A percentile compares a stretch with the other conserved stretches of the same genome.
phyloP scores from a whole-genome alignment of 2,113 vertebrate species.

The Rhynchopsitta pachyrhyncha region DNA sequence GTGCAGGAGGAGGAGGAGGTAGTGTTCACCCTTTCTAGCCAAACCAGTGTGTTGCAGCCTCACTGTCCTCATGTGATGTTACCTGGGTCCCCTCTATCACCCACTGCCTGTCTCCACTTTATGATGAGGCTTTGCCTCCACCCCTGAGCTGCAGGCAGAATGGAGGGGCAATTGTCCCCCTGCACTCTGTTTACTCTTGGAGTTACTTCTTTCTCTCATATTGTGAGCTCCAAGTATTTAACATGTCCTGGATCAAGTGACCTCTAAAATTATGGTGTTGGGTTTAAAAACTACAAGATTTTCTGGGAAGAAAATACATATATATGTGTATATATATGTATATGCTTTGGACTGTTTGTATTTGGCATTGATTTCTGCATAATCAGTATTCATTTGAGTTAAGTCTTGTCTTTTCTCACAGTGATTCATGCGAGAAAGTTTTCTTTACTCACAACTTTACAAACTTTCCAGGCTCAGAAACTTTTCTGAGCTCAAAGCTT shows the following conservation, averaged over 20 bases:
- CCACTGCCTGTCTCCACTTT: background rate
- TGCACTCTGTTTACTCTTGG: background rate
- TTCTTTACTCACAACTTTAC: background rate
- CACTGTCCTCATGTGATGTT: background rate
- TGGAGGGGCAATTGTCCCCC: background rate
- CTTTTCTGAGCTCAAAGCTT: background rate
- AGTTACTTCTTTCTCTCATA: background rate
- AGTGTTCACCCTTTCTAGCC: background rate
- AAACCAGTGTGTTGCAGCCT: background rate
- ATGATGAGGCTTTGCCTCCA: background rate
- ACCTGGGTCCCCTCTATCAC: background rate
- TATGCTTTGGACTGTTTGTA: background rate
- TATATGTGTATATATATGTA: background rate
- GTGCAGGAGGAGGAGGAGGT: background rate
- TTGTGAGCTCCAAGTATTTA: background rate
- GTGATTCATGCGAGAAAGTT: background rate
- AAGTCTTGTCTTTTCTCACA: background rate
- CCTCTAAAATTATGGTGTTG: fast-evolving
- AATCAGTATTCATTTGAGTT: background rate
- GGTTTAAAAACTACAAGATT: background rate
- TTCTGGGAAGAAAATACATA: background rate
- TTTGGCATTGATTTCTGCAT: background rate
- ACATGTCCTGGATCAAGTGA: background rate
- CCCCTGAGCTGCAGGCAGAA: background rate
- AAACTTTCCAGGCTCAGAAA: background rate